Evolutionary conservation across 2,797 vertebrate species (phyloP).

Genomic region (Sebastes steindachneri): DNA sequence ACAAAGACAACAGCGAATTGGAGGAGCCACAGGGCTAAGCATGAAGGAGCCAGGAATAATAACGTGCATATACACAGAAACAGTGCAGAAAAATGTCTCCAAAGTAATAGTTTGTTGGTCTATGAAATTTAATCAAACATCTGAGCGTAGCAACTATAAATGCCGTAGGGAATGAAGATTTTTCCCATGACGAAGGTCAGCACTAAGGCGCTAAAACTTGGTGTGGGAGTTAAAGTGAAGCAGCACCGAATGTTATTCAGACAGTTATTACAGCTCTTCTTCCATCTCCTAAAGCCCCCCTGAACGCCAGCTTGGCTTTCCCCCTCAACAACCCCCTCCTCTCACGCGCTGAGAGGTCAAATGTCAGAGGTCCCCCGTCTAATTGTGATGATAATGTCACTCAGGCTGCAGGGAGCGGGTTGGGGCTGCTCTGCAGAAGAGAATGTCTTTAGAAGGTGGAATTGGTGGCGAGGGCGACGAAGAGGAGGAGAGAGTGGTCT

Average conservation of each 20-base stretch:
- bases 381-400: conserved; percentile 91
- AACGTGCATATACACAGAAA: conserved; percentile 19
- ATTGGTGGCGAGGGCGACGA: conserved; percentile 42
- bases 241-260: conserved; percentile 1
- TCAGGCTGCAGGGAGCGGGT: conserved; percentile 72
- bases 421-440: conserved; percentile 60
- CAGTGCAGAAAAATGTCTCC: conserved; percentile 6
- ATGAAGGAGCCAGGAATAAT: background rate
- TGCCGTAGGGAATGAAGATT: background rate
- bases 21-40: conserved; percentile 15
- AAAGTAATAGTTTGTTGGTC: conserved; percentile 1
- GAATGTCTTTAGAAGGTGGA: conserved; percentile 58
- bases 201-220: background rate
- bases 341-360: conserved; percentile 81
- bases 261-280: conserved; percentile 66
- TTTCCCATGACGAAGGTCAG: background rate
- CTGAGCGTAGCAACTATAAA: background rate
- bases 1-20: conserved; percentile 37
- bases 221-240: conserved; percentile 18
- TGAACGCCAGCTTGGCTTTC: conserved; percentile 61
- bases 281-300: conserved; percentile 51
- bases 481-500: conserved; percentile 48
- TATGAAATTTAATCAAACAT: conserved; percentile 8
- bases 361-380: conserved; percentile 86
- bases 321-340: conserved; percentile 61